Evolutionary conservation across 2,888 invertebrate genomes (phyloP).

Genomic region (Eupithecia subfuscata): DNA sequence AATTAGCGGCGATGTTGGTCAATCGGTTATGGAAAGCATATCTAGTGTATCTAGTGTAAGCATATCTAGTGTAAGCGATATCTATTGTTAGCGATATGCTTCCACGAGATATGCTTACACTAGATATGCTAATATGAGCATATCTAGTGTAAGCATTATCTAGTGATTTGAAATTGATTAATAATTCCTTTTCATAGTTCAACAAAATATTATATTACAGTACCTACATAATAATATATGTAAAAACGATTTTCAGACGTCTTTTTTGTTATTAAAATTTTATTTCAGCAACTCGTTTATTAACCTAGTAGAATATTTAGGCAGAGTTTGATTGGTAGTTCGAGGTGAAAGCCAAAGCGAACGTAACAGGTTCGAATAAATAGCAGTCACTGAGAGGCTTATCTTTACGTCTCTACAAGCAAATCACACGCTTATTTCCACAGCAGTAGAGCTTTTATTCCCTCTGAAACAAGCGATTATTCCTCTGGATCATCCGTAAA

Average conservation of each 20-base stretch:
- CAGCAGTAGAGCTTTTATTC: background rate
- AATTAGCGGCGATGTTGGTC: too few species aligned
- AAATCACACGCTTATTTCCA: background rate
- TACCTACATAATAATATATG: too few species aligned
- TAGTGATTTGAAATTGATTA: background rate
- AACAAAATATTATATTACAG: too few species aligned
- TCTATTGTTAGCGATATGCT: too few species aligned
- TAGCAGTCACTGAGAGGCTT: background rate
- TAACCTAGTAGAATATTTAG: background rate
- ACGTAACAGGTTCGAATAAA: background rate
- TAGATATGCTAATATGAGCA: too few species aligned
- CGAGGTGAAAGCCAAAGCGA: background rate
- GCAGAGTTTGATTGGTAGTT: background rate
- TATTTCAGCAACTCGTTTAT: background rate
- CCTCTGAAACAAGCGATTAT: background rate
- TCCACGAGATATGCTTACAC: too few species aligned
- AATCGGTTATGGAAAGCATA: background rate
- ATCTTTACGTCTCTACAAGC: background rate
- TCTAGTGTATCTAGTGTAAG: too few species aligned
- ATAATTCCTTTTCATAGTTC: too few species aligned
- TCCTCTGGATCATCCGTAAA: background rate
- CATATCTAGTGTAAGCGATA: too few species aligned
- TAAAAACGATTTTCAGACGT: too few species aligned
- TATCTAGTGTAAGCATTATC: too few species aligned
- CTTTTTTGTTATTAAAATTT: background rate